phyloP scores from a whole-genome alignment of 1,140 invertebrate genomes.

The Drosophila mojavensis region DNA sequence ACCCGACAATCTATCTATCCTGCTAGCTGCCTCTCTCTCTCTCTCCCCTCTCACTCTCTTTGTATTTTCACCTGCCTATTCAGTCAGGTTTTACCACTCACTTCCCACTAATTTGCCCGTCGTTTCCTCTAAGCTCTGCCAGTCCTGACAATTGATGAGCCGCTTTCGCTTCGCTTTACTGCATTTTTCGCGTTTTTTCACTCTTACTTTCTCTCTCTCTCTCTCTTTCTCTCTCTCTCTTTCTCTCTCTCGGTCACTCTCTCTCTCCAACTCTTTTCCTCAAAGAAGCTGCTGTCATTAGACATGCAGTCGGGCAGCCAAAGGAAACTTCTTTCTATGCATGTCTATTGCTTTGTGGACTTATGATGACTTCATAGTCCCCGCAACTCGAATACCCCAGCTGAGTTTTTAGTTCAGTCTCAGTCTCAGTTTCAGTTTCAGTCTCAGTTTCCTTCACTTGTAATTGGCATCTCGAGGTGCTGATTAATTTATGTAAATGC shows the following conservation, averaged over 20 bases:
- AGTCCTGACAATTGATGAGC: conserved; percentile 46
- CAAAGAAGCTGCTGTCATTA: conserved; percentile 45
- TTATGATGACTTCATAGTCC: conserved; percentile 31
- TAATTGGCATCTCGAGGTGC: conserved; percentile 4
- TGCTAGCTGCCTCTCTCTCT: not conserved
- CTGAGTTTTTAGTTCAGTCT: conserved; percentile 13
- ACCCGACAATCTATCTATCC: not conserved
- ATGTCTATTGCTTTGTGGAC: conserved; percentile 37
- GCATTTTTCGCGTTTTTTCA: not conserved
- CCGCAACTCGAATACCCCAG: not conserved
- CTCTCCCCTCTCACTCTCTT: not conserved
- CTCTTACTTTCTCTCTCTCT: not conserved
- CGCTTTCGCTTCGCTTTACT: conserved; percentile 14
- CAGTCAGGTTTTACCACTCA: not conserved
- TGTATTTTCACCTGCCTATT: conserved; percentile 7
- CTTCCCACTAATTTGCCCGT: conserved; percentile 58
- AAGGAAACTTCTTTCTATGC: conserved; percentile 21
- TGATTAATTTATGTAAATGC: conserved; percentile 63
- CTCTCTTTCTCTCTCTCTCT: not conserved
- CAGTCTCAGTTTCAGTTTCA: not conserved
- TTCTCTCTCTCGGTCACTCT: not conserved
- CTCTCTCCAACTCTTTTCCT: not conserved
- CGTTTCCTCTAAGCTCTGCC: conserved; percentile 23
- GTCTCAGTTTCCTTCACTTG: not conserved
- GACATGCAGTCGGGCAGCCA: conserved; percentile 19